Base-by-base conservation (phyloP, 30 jellyfish, hydroid and myxozoan species). In the Hydractinia symbiolongicarpus region DNA sequence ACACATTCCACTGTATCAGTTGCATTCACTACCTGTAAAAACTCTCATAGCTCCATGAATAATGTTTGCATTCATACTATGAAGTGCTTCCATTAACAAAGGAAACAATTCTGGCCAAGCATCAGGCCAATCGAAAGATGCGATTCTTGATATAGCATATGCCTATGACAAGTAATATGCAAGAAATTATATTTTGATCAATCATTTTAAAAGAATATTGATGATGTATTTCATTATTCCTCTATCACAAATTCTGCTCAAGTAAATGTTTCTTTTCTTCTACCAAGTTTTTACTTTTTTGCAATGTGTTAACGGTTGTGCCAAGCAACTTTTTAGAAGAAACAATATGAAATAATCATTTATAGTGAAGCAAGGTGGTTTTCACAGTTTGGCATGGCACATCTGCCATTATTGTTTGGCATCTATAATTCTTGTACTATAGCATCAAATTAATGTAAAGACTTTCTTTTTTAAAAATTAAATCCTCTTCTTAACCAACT, bases 41-140 rank as follows among this genome's bases (percentile, higher is more conserved):
- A 90, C 97, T 30, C 95, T 66, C 81, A 90, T 74, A 4, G 94
- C 95, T 16, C 97, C 97, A 90, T 90, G 97, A 62, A 90, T 81
- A 75, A 84, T 71, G 82, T 85, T 86, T 16, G 69, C 94, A 61
- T 90, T 88, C 53, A 89, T 89, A 69, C 95, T 85, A 54, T 86
- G 87, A 8, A 90, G 67, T 4, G 95, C 94, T 85, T 90, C 94
- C 54, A 90, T 72, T 44, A 86, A 80, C 66, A 90, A 53, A 8
- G 76, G 82, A 82, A 90, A 90, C 51, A 90, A 80, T 9, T 76
- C 84, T n/a, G 97, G 97, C 97, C 97, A 85, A 53, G 79, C 87
- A 55, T 90, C 95, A 54, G 97, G 97, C 97, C 97, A 90, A 77
- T 90, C 97, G 85, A 86, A 86, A 54, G 83, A 88, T 5, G 95